Evolutionary conservation across 2,888 invertebrate genomes (phyloP).

Genomic region (Oxycera nigricornis): DNA sequence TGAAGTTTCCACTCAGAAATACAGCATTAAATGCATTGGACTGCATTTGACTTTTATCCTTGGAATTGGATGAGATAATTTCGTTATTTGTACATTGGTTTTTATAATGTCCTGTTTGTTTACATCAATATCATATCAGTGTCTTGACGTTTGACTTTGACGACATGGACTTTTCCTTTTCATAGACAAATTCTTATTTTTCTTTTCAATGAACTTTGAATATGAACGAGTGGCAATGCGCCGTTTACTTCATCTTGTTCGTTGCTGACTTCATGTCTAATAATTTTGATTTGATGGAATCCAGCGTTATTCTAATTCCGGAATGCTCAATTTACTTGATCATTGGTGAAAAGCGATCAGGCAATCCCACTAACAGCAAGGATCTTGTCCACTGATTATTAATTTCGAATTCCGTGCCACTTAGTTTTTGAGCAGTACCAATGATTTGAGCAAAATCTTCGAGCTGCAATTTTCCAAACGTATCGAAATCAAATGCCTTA

Average conservation of each 20-base stretch:
- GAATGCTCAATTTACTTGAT: conserved; percentile 47
- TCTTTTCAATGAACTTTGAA: not conserved
- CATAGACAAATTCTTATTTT: too few relatives aligned
- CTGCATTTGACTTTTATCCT: not conserved
- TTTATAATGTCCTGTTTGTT: not conserved
- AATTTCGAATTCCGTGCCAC: conserved; percentile 35
- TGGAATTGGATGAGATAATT: not conserved
- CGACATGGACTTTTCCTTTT: not conserved
- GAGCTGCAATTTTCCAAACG: not conserved
- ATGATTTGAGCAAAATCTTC: not conserved
- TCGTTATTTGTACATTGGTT: not conserved
- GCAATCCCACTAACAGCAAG: conserved; percentile 43
- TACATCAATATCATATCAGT: not conserved
- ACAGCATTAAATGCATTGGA: not conserved
- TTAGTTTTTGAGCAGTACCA: conserved; percentile 35
- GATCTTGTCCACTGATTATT: conserved; percentile 45
- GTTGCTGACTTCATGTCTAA: not conserved
- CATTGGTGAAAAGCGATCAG: conserved; percentile 45
- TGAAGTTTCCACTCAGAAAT: too few relatives aligned
- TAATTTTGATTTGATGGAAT: not conserved
- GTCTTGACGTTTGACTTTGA: not conserved
- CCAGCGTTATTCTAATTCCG: conserved; percentile 16
- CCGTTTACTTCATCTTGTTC: not conserved
- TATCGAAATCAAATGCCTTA: not conserved
- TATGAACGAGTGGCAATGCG: not conserved